Percentiles rank a stretch among this genome's conserved stretches.
Evolutionary conservation across 2,888 invertebrate species (phyloP).

Genomic region (Luperina testacea): DNA sequence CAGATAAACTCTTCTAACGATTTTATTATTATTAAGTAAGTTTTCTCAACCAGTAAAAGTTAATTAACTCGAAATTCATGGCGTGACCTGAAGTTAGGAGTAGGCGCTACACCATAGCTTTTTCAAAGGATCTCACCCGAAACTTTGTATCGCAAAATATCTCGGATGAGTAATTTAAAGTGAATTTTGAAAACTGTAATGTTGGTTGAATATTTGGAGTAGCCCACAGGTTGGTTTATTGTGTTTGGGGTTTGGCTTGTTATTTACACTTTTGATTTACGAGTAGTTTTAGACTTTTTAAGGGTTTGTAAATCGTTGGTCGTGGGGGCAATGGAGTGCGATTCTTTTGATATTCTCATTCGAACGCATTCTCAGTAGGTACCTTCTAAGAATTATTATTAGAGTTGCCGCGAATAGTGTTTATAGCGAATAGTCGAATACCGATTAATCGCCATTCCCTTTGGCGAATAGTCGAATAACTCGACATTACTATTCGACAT

Average conservation of each 20-base stretch:
- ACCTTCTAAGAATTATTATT: not conserved
- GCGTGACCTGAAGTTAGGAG: conserved; percentile 78
- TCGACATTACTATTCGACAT: too few species aligned
- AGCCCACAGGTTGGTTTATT: conserved; percentile 28
- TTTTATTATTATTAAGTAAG: conserved; percentile 73
- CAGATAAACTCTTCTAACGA: conserved; percentile 59
- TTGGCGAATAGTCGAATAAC: too few species aligned
- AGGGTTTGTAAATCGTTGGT: not conserved
- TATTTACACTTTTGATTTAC: conserved; percentile 2
- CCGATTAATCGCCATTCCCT: too few species aligned
- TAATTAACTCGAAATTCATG: conserved; percentile 80
- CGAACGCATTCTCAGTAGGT: not conserved
- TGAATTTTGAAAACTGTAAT: conserved; percentile 73
- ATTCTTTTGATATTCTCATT: not conserved
- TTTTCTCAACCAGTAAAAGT: conserved; percentile 67
- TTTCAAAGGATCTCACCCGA: conserved; percentile 77
- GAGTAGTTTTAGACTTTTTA: not conserved
- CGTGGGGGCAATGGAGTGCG: too few species aligned
- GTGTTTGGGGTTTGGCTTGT: conserved; percentile 14
- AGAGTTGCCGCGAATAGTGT: too few species aligned
- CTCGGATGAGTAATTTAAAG: conserved; percentile 80
- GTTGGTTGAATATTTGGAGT: conserved; percentile 34
- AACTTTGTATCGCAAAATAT: conserved; percentile 74
- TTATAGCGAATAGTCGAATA: too few species aligned
- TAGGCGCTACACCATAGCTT: conserved; percentile 74